Evolutionary conservation across 2,797 vertebrate species (phyloP).

Genomic region (Pantherophis vulpinus): DNA sequence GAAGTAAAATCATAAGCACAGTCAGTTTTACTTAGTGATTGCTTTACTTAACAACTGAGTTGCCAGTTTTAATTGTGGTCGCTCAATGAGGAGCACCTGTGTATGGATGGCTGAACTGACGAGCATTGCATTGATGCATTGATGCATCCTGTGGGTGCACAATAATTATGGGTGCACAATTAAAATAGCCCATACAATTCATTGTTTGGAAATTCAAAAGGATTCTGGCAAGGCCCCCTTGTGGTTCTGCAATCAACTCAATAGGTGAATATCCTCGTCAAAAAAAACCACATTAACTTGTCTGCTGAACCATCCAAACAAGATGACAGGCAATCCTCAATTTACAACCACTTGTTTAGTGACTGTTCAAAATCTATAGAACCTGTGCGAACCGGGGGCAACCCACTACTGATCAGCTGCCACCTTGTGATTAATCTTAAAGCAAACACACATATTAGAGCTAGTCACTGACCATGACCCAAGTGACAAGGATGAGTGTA

Average conservation of each 20-base stretch:
- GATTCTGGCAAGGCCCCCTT: neutral
- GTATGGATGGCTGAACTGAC: neutral
- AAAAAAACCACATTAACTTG: neutral
- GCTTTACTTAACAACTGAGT: neutral
- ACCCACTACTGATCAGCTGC: no score
- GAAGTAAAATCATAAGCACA: neutral
- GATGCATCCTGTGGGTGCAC: neutral
- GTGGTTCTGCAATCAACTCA: neutral
- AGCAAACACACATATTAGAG: neutral
- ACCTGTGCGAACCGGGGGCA: no score
- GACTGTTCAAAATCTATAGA: neutral
- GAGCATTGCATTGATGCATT: no score
- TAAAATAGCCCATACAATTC: neutral
- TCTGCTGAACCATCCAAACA: neutral
- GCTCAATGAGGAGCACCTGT: neutral
- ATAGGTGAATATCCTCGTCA: neutral
- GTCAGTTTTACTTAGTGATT: neutral
- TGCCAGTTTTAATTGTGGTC: neutral
- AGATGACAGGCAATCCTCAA: neutral
- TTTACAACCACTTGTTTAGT: neutral
- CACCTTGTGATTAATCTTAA: no score
- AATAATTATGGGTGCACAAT: neutral
- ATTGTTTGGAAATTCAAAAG: neutral
- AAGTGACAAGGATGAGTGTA: accelerated
- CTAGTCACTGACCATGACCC: neutral